Evolutionary conservation across 2,797 vertebrate species (phyloP).

Genomic region (Tapera naevia): DNA sequence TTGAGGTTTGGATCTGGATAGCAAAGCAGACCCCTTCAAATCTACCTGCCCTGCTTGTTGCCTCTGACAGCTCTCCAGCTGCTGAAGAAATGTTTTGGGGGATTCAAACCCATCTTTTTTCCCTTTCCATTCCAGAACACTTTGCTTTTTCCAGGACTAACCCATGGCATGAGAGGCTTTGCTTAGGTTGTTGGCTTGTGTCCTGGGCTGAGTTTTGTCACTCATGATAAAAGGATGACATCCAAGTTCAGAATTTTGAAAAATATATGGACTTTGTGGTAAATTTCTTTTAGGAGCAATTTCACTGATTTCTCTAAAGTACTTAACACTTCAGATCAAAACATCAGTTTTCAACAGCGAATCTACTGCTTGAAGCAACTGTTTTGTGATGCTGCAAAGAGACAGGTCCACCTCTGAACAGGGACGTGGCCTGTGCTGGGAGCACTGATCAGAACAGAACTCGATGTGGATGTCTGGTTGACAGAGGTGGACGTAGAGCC

Average conservation of each 20-base stretch:
- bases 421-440: not conserved
- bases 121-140: not conserved
- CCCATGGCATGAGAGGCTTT: not conserved
- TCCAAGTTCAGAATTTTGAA: not conserved
- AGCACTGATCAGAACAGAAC: not conserved
- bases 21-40: not conserved
- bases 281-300: not conserved
- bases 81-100: not conserved
- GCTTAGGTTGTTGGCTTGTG: not conserved
- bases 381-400: not conserved
- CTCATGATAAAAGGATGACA: not conserved
- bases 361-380: not conserved
- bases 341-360: not conserved
- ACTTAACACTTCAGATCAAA: not conserved
- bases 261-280: not conserved
- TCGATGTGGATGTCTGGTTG: accelerated
- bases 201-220: not conserved
- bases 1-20: not conserved
- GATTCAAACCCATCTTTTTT: not conserved
- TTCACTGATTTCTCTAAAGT: not conserved
- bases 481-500: not conserved
- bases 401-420: not conserved
- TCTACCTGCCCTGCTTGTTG: not conserved
- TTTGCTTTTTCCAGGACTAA: not conserved
- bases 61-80: not conserved